Evolutionary conservation across 2,113 vertebrate species (phyloP), one percentile per base, ranked within the genome.

Genomic region (Sphaerodactylus townsendi): DNA sequence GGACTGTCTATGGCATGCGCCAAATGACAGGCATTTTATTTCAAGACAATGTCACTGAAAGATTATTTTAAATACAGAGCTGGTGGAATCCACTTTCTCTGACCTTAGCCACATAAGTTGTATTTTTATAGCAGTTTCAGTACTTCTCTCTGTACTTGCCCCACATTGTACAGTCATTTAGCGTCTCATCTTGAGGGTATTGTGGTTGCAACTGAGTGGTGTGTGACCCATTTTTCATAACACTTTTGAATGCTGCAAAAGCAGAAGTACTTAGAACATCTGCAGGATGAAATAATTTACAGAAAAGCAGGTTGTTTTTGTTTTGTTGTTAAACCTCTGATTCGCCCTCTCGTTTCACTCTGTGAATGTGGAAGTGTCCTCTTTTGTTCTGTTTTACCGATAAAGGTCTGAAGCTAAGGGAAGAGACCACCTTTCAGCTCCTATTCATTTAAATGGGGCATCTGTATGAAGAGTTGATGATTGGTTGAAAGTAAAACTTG

Each of bases 91-190:
- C 89, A 96, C 95, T 96, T 96, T 96, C 95, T 95, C 93, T 95
- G 93, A 95, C 93, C 94, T 90, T 91, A 94, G 90, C 90, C 96
- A 59, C 96, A 97, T 94, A 88, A 89, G 95, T 96, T 96, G 96
- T 96, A 95, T 94, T 97, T 96, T 96, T 94, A 93, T 92, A 96
- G 92, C 84, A 90, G 84, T 87, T 92, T 89, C 93, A 91, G 81
- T 89, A 93, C 93, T 50, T 93, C 91, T 92, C 92, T 84, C 95
- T 91, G 85, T 85, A 87, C 92, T 92, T 91, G 92, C 77, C 92
- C 87, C 94, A 92, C 85, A 84, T 62, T 89, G 89, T 84, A 94
- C 92, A 96, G 95, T 97, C 96, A 97, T 97, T 94, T 91, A 77
- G 93, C 85, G 65, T 94, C 93, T 71, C 1, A 90, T 91, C 92